Conservation (phyloP, 2,888 invertebrate species). For the Cryptocheilus praepositus region DNA sequence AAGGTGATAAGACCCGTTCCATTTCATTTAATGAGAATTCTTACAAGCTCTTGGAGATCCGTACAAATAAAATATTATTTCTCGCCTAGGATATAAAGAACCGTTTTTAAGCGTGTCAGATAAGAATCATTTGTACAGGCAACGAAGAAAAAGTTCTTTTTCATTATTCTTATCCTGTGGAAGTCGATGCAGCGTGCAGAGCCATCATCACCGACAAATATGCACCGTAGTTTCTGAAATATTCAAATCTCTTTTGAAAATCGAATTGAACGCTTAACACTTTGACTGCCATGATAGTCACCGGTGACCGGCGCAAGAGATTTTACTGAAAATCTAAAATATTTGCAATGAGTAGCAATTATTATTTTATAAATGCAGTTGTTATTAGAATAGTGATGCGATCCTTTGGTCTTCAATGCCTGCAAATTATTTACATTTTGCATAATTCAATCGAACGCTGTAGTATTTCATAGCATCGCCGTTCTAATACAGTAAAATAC, state of each 20-base stretch:
- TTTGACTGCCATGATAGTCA: no score
- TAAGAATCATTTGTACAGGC: slow-evolving; percentile 11
- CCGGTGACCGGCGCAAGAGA: no score
- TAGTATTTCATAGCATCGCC: no score
- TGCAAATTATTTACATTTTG: no score
- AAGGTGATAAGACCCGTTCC: no score
- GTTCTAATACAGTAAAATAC: no score
- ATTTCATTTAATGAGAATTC: background rate
- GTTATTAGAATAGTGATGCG: no score
- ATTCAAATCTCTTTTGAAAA: slow-evolving; percentile 42
- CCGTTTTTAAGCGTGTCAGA: background rate
- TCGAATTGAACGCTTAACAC: slow-evolving; percentile 1
- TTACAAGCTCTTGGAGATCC: background rate
- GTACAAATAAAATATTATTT: background rate
- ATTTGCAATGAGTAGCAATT: no score
- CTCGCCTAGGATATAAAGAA: background rate
- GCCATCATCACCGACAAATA: slow-evolving; percentile 68
- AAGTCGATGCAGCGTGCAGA: slow-evolving; percentile 63
- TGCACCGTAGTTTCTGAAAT: slow-evolving; percentile 68
- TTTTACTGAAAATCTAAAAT: no score
- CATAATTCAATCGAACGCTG: no score
- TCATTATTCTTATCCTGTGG: slow-evolving; percentile 59
- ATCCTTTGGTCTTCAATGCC: no score
- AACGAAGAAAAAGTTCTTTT: slow-evolving; percentile 1
- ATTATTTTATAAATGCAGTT: no score